Evolutionary conservation across 2,797 vertebrate genomes (phyloP).

Genomic region (Acipenser ruthenus): DNA sequence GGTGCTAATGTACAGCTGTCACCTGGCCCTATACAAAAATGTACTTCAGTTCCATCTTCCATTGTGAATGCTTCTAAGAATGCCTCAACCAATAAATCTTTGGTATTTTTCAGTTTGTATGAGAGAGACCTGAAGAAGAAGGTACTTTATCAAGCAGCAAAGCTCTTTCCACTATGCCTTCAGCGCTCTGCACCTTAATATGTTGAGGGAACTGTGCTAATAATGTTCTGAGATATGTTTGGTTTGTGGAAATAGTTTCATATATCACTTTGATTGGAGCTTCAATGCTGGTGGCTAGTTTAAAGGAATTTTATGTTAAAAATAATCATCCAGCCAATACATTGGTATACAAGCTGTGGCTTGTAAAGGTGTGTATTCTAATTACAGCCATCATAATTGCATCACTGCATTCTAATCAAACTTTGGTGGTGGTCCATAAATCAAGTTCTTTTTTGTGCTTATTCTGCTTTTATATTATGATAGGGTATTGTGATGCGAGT

Average conservation of each 20-base stretch:
- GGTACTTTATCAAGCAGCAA: constrained; percentile 64
- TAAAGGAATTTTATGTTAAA: constrained; percentile 38
- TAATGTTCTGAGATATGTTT: constrained; percentile 73
- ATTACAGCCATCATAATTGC: constrained; percentile 16
- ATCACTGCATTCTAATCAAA: constrained; percentile 16
- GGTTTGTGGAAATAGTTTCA: constrained; percentile 67
- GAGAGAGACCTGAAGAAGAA: constrained; percentile 56
- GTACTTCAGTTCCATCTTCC: constrained; percentile 23
- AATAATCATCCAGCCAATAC: constrained; percentile 32
- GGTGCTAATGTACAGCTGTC: constrained; percentile 47
- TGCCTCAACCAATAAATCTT: constrained; percentile 61
- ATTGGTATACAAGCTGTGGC: background rate
- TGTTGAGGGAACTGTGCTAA: constrained; percentile 61
- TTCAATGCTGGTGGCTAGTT: constrained; percentile 42
- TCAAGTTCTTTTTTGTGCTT: constrained; percentile 19
- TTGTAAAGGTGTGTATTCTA: constrained; percentile 23
- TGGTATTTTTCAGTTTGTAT: constrained; percentile 56
- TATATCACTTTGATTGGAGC: constrained; percentile 63
- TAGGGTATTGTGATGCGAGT: background rate
- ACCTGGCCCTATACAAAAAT: constrained; percentile 25
- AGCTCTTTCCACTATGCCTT: constrained; percentile 54
- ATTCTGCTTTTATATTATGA: constrained; percentile 16
- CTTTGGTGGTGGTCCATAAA: constrained; percentile 20
- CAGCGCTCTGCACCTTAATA: constrained; percentile 61
- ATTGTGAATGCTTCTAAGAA: constrained; percentile 39